Conservation (phyloP, 2,113 vertebrate species). For the Trematomus loennbergii region DNA sequence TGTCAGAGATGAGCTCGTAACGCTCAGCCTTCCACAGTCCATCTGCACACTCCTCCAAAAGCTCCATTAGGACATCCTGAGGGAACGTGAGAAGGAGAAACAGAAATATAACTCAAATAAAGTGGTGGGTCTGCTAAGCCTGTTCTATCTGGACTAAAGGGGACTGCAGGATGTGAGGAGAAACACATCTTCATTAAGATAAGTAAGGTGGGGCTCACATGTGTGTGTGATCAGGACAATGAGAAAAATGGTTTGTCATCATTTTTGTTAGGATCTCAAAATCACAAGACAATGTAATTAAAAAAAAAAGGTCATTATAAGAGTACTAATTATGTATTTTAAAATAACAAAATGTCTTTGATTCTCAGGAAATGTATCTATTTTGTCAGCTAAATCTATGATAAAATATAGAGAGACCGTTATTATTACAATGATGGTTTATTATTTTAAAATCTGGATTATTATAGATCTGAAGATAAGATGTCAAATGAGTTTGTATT, state of each 20-base stretch:
- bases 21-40: constrained; percentile 99
- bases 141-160: background rate
- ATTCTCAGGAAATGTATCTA: background rate
- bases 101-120: background rate
- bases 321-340: background rate
- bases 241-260: background rate
- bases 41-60: constrained; percentile 95
- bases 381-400: background rate
- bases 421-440: background rate
- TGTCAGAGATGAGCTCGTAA: constrained; percentile 96
- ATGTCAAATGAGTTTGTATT: background rate
- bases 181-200: background rate
- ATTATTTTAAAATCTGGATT: background rate
- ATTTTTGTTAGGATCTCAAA: too few relatives aligned
- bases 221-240: too few relatives aligned
- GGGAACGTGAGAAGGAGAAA: constrained; percentile 1
- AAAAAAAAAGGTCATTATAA: background rate
- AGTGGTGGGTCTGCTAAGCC: background rate
- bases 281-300: too few relatives aligned
- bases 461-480: background rate
- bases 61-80: constrained; percentile 96
- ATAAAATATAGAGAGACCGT: background rate
- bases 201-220: background rate
- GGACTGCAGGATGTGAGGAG: background rate
- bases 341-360: background rate